Evolutionary conservation across 2,113 vertebrate genomes (phyloP).

Genomic region (human (Homo sapiens)): DNA sequence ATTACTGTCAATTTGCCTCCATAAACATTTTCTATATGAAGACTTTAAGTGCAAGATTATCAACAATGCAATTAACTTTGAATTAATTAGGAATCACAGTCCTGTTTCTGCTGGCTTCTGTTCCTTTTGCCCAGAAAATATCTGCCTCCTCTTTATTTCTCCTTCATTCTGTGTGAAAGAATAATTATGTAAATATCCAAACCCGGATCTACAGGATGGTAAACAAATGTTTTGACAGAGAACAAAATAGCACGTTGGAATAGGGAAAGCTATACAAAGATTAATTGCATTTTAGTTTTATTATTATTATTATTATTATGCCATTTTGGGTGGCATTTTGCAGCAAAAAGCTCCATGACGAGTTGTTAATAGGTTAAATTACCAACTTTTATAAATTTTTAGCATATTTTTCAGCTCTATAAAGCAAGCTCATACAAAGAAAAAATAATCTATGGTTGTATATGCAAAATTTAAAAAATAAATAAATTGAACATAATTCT

Average conservation of each 20-base stretch:
- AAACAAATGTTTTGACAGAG: slow-evolving; percentile 62
- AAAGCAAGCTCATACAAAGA: not conserved
- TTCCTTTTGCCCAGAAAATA: slow-evolving; percentile 78
- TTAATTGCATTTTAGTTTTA: slow-evolving; percentile 38
- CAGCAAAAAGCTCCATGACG: not conserved
- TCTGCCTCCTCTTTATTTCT: slow-evolving; percentile 66
- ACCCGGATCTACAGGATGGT: slow-evolving; percentile 22
- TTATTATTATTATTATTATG: not conserved
- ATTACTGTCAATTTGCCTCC: slow-evolving; percentile 84
- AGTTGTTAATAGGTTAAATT: slow-evolving; percentile 32
- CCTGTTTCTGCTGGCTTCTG: slow-evolving; percentile 77
- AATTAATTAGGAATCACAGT: slow-evolving; percentile 83
- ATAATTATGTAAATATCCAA: slow-evolving; percentile 62
- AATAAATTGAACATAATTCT: not conserved
- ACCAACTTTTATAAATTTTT: slow-evolving; percentile 17
- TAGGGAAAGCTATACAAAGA: slow-evolving; percentile 19
- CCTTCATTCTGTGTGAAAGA: slow-evolving; percentile 59
- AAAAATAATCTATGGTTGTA: not conserved
- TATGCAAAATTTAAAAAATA: not conserved
- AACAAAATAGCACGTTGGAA: slow-evolving; percentile 29
- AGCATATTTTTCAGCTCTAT: not conserved
- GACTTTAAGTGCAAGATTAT: slow-evolving; percentile 82
- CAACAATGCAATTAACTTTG: slow-evolving; percentile 85
- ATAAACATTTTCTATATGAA: slow-evolving; percentile 86
- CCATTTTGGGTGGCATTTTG: slow-evolving; percentile 50